These are phyloP conservation scores for Copidosoma aretas DNA, from an alignment of 2,888 invertebrate genomes.

Conservation along the genomic window DNA sequence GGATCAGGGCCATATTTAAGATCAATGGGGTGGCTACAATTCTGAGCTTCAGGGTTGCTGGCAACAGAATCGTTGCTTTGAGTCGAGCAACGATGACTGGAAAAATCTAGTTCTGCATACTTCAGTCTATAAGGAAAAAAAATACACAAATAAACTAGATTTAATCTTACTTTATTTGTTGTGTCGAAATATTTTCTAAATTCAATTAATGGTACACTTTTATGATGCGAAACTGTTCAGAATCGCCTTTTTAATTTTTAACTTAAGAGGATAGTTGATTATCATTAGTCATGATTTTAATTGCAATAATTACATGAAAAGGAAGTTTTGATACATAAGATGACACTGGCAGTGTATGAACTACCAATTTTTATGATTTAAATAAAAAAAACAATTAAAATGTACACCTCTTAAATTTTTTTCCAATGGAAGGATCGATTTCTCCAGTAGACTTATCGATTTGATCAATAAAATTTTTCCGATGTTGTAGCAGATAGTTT, in stretches of 20 bases:
- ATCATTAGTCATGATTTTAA: too few relatives aligned
- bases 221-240: too few relatives aligned
- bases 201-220: too few relatives aligned
- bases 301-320: too few relatives aligned
- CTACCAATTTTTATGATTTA: too few relatives aligned
- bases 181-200: too few relatives aligned
- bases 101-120: slow-evolving; percentile 71
- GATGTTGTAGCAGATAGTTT: slow-evolving; percentile 83
- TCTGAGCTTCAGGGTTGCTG: slow-evolving; percentile 48
- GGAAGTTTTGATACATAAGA: too few relatives aligned
- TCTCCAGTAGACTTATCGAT: slow-evolving; percentile 73
- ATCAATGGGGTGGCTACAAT: slow-evolving; percentile 49
- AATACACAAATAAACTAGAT: slow-evolving; percentile 33
- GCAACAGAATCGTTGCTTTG: slow-evolving; percentile 42
- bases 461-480: slow-evolving; percentile 84
- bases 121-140: slow-evolving; percentile 63
- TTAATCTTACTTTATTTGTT: too few relatives aligned
- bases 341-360: too few relatives aligned
- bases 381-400: slow-evolving; percentile 4
- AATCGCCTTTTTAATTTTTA: too few relatives aligned
- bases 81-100: slow-evolving; percentile 60
- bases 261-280: too few relatives aligned
- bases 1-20: slow-evolving; percentile 63
- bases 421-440: slow-evolving; percentile 72
- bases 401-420: slow-evolving; percentile 65